Conservation (phyloP, 35 echinoderm and acorn worm species). For the Patiria miniata region DNA sequence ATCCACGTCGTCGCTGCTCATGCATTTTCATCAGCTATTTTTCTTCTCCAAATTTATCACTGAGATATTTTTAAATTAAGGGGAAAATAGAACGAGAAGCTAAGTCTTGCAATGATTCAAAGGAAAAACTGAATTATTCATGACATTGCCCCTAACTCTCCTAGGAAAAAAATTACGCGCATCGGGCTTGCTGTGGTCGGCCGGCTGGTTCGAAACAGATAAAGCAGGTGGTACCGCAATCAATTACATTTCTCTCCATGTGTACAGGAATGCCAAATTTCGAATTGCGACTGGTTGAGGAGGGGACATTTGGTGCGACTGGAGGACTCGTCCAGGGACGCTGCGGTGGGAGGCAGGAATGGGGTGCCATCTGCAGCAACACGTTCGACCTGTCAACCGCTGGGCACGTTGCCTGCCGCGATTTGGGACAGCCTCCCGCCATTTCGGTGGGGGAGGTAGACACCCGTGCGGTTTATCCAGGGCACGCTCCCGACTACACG, state of each 20-base stretch:
- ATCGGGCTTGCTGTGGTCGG: too few relatives aligned
- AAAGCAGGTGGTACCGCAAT: too few relatives aligned
- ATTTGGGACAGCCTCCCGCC: background rate
- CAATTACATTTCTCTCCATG: background rate
- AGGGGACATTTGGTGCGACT: background rate
- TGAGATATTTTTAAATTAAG: too few relatives aligned
- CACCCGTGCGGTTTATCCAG: background rate
- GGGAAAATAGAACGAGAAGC: too few relatives aligned
- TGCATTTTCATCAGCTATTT: too few relatives aligned
- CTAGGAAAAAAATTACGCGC: too few relatives aligned
- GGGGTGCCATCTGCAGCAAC: constrained; percentile 16
- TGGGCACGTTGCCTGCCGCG: background rate
- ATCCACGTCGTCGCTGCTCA: too few relatives aligned
- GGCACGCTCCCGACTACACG: background rate
- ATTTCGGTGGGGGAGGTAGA: background rate
- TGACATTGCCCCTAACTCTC: too few relatives aligned
- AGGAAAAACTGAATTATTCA: too few relatives aligned
- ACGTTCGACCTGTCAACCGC: background rate
- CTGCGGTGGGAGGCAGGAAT: background rate
- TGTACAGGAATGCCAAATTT: constrained; percentile 1
- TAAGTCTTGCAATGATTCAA: too few relatives aligned
- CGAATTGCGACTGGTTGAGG: constrained; percentile 1
- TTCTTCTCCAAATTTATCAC: too few relatives aligned
- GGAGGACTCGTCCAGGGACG: background rate
- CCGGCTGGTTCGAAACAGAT: too few relatives aligned